Percentiles rank a stretch among this genome's conserved stretches.
These are phyloP conservation scores for Gandaritis pyraliata DNA, from an alignment of 2,888 invertebrate species.

Conservation along the genomic window DNA sequence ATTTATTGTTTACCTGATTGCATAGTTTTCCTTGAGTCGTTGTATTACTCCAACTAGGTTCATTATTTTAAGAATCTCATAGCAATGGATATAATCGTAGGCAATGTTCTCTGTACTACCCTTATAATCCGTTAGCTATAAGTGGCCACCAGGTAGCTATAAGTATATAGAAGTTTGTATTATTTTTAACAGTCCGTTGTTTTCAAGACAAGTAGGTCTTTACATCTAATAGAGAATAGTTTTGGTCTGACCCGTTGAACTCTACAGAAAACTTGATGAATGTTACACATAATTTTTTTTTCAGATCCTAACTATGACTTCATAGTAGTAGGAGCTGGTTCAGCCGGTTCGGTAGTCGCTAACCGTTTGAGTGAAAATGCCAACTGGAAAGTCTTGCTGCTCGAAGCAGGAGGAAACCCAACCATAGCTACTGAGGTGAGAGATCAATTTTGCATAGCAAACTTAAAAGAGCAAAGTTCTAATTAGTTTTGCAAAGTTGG, in stretches of 20 bases:
- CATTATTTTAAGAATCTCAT: no score
- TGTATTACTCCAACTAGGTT: no score
- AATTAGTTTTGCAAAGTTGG: background rate
- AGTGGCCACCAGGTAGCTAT: no score
- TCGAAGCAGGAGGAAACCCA: slow-evolving; percentile 87
- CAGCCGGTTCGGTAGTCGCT: slow-evolving; percentile 86
- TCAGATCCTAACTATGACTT: slow-evolving; percentile 84
- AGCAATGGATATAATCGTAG: no score
- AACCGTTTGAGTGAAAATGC: slow-evolving; percentile 85
- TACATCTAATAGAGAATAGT: no score
- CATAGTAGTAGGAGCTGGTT: slow-evolving; percentile 86
- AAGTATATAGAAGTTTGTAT: no score
- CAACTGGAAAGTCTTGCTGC: slow-evolving; percentile 83
- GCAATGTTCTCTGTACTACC: no score
- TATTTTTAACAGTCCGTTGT: no score
- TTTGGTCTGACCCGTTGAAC: no score
- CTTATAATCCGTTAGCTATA: no score
- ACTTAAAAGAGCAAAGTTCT: background rate
- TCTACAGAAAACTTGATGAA: background rate
- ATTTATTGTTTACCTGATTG: background rate
- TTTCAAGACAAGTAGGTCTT: no score
- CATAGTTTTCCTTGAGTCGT: background rate
- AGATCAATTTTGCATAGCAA: slow-evolving; percentile 1
- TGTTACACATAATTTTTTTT: slow-evolving; percentile 32
- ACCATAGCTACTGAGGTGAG: slow-evolving; percentile 80